Conservation (phyloP, 2,797 vertebrate genomes). For the Halcyon leucocephala region DNA sequence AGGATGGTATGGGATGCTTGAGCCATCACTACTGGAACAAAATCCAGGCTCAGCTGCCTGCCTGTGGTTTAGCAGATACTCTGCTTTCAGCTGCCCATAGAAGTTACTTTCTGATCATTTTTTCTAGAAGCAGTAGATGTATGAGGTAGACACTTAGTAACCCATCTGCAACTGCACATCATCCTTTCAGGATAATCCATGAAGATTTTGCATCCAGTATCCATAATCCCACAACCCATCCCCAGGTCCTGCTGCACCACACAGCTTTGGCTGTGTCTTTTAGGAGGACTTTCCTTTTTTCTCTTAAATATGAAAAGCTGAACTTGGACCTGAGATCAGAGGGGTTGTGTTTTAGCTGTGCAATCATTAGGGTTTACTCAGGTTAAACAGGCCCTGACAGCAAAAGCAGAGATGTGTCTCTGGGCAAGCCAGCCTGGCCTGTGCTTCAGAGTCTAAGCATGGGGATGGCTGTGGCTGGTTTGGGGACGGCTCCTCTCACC, state of each 20-base stretch:
- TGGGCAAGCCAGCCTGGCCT: background rate
- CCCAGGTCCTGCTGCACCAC: background rate
- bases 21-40: background rate
- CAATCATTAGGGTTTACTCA: background rate
- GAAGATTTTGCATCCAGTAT: background rate
- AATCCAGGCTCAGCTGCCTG: background rate
- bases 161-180: background rate
- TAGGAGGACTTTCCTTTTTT: background rate
- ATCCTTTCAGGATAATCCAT: background rate
- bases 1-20: background rate
- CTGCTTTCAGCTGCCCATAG: background rate
- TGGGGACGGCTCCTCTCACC: background rate
- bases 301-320: background rate
- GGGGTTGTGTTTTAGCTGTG: background rate
- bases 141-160: background rate
- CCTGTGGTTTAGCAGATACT: background rate
- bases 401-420: background rate
- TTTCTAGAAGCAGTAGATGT: background rate
- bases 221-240: background rate
- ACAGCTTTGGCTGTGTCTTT: background rate
- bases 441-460: background rate
- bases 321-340: background rate
- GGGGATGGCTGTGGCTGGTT: background rate
- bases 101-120: background rate
- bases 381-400: background rate